phyloP scores from a whole-genome alignment of 2,797 vertebrate genomes.

The Kryptopterus vitreolus region DNA sequence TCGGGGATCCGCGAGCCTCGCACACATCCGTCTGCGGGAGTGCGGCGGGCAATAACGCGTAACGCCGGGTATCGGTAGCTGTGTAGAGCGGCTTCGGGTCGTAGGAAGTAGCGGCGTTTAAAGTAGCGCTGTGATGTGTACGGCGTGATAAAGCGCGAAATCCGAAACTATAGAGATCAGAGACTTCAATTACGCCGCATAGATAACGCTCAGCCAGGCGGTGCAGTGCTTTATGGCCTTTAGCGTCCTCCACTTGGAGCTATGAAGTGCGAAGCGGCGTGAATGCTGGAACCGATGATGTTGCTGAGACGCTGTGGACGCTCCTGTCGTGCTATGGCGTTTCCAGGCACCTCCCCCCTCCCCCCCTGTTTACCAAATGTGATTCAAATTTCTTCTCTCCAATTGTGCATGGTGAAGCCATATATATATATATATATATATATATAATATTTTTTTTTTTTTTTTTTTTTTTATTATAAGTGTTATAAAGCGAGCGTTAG shows the following conservation, averaged over 20 bases:
- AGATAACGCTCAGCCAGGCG: too few species aligned
- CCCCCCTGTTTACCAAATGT: too few species aligned
- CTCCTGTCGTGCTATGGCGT: too few species aligned
- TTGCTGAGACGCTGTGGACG: too few species aligned
- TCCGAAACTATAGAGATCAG: neutral
- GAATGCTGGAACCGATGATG: neutral
- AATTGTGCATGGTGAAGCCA: too few species aligned
- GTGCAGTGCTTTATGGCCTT: neutral
- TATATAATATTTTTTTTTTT: too few species aligned
- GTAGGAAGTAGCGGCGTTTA: neutral
- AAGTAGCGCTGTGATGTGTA: neutral
- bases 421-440: too few species aligned
- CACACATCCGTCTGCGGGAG: constrained; percentile 16
- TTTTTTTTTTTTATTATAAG: too few species aligned
- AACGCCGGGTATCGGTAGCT: constrained; percentile 3
- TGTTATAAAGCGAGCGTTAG: too few species aligned
- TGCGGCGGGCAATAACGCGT: neutral
- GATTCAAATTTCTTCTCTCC: too few species aligned
- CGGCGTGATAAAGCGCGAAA: neutral
- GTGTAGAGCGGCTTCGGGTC: neutral
- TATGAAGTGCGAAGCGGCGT: neutral
- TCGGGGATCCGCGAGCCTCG: constrained; percentile 1
- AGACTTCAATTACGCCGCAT: neutral
- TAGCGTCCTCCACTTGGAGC: neutral
- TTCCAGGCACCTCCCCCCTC: too few species aligned